These are phyloP conservation scores for Ptyas mucosa DNA, from an alignment of 2,113 vertebrate species.

Conservation along the genomic window DNA sequence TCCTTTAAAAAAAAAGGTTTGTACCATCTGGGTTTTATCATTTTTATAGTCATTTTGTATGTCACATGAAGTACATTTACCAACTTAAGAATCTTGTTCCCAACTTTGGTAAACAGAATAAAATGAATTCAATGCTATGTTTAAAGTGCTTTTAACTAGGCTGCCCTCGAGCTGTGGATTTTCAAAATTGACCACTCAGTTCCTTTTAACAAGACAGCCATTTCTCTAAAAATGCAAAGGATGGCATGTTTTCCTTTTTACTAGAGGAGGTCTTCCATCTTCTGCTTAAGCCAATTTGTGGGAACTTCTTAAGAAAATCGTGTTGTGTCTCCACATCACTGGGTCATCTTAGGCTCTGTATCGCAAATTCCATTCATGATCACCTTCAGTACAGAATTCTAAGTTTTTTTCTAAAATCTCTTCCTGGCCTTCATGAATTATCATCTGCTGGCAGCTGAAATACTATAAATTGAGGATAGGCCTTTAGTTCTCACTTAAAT, in stretches of 20 bases:
- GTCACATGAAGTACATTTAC: neutral
- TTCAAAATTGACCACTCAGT: neutral
- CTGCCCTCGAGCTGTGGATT: neutral
- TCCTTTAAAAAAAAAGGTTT: neutral
- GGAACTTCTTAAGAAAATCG: neutral
- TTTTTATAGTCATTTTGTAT: neutral
- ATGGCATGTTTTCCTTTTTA: neutral
- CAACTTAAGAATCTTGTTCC: neutral
- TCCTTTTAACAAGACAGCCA: neutral
- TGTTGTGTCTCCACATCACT: neutral
- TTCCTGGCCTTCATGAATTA: neutral
- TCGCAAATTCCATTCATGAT: neutral
- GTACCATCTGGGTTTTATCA: neutral
- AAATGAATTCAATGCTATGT: neutral
- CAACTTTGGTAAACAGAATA: neutral
- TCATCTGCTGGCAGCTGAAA: neutral
- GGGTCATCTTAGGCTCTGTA: neutral
- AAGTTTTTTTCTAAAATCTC: neutral
- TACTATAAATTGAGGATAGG: neutral
- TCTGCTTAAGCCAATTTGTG: neutral
- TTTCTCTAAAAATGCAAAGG: conserved; percentile 1
- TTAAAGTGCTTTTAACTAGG: neutral
- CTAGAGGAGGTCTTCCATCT: neutral
- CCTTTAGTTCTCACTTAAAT: neutral
- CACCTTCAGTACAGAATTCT: neutral